Evolutionary conservation across 2,797 vertebrate genomes (phyloP), one percentile per base, ranked within the genome.

Genomic region (Telmatherina bonti): DNA sequence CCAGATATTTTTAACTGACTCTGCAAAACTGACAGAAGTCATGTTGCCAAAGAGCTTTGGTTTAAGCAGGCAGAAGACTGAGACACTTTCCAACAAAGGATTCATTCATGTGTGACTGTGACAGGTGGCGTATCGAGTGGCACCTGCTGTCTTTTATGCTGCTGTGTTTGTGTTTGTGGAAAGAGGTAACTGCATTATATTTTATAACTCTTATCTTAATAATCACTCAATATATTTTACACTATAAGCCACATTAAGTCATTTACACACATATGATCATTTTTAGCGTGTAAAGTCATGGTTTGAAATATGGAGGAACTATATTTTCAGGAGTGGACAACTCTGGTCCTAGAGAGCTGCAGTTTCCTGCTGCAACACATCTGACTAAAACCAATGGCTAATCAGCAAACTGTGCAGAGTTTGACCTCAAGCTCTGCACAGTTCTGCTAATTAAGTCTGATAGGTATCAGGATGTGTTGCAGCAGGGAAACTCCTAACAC

Each of bases 1-100:
- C 12, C 66, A 45, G 70, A 83, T 92, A 88, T 90, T 90, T 89
- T 88, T 89, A 88, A 83, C 61, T 18, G 65, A 69, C n/a, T 57
- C 18, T 29, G 26, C 52, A 52, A 67, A 82, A 72, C n/a, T 13
- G 49, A 31, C 0, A 36, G 27, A 61, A 45, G 51, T 16, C 6
- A 38, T 30, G 66, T 70, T 62, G 36, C 16, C 0, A 8, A 56
- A 49, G 30, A 62, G 26, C 2, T 9, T 38, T 74, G 53, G 43
- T 59, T 56, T 57, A 30, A 67, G 59, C 12, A 18, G 29, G 52
- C 12, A 59, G 55, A 72, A 66, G 54, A 38, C 38, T 4, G 52
- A 57, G 52, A 55, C 51, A 49, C 8, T 45, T 60, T 9, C 11
- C 6, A 36, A 33, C 9, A 16, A 5, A 52, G 0, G 33, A 52